Percentiles rank a stretch among this genome's conserved stretches.
Evolutionary conservation across 2,888 invertebrate species (phyloP).

Genomic region (Listrodromus nycthemerus): DNA sequence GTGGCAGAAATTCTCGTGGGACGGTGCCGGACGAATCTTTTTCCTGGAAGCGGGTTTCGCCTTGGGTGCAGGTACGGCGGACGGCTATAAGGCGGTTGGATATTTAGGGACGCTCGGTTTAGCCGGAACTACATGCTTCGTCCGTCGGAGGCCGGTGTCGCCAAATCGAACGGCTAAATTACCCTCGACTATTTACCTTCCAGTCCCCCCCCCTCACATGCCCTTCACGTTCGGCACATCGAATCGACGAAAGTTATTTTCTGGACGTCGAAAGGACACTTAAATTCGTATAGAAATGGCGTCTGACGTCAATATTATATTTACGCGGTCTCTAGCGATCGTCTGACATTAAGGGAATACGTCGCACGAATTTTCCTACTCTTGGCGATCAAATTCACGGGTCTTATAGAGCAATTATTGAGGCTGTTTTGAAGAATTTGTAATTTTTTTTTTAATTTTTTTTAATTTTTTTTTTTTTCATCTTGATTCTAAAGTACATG

Average conservation of each 20-base stretch:
- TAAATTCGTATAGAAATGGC: neutral
- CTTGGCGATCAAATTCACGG: too few species aligned
- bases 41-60: slow-evolving; percentile 55
- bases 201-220: slow-evolving; percentile 3
- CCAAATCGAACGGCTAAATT: slow-evolving; percentile 40
- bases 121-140: slow-evolving; percentile 41
- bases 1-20: slow-evolving; percentile 42
- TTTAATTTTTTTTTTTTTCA: too few species aligned
- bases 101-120: slow-evolving; percentile 36
- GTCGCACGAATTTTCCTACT: too few species aligned
- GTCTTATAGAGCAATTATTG: too few species aligned
- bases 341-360: slow-evolving; percentile 23
- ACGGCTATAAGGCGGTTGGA: slow-evolving; percentile 35
- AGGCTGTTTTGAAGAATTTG: too few species aligned
- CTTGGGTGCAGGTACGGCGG: slow-evolving; percentile 55
- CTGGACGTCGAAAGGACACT: slow-evolving; percentile 6
- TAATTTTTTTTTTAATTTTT: too few species aligned
- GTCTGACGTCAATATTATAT: neutral
- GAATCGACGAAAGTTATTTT: neutral
- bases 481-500: too few species aligned
- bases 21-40: slow-evolving; percentile 40
- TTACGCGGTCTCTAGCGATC: neutral
- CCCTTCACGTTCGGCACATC: slow-evolving; percentile 14
- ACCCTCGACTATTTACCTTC: slow-evolving; percentile 13
- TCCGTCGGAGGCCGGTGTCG: slow-evolving; percentile 9